phyloP scores from a whole-genome alignment of 1,140 invertebrate species.

The Cotesia chilonis region DNA sequence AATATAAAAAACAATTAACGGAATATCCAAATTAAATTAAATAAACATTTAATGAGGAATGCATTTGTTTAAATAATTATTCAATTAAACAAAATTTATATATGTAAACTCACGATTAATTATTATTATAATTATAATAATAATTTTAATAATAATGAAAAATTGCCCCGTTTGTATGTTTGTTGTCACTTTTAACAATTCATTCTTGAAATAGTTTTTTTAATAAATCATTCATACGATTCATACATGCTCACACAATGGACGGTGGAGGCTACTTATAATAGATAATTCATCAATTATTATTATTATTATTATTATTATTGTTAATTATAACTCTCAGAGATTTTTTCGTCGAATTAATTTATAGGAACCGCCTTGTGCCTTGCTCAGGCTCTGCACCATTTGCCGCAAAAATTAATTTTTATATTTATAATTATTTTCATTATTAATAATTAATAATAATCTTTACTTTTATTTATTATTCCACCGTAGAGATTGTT shows the following conservation, averaged over 20 bases:
- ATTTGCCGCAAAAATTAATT: background rate
- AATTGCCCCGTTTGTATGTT: too few relatives aligned
- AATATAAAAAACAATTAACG: too few relatives aligned
- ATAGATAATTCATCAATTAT: background rate
- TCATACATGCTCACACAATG: conserved; percentile 26
- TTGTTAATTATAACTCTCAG: background rate
- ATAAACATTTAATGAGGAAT: too few relatives aligned
- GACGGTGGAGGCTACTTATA: conserved; percentile 19
- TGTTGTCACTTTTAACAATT: background rate
- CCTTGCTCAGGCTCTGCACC: too few relatives aligned
- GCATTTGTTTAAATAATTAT: too few relatives aligned
- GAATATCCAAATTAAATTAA: too few relatives aligned
- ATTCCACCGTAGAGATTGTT: too few relatives aligned
- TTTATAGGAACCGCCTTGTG: background rate
- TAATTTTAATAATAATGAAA: too few relatives aligned
- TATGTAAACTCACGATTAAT: too few relatives aligned
- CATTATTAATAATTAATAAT: too few relatives aligned
- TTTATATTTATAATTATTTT: conserved; percentile 18
- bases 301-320: background rate
- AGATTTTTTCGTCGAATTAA: background rate
- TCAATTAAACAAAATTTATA: too few relatives aligned
- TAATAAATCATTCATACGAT: conserved; percentile 24
- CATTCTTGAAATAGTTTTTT: background rate
- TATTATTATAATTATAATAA: too few relatives aligned
- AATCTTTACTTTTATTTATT: background rate